Conservation (phyloP, 2,888 invertebrate genomes). For the Nowickia ferox region DNA sequence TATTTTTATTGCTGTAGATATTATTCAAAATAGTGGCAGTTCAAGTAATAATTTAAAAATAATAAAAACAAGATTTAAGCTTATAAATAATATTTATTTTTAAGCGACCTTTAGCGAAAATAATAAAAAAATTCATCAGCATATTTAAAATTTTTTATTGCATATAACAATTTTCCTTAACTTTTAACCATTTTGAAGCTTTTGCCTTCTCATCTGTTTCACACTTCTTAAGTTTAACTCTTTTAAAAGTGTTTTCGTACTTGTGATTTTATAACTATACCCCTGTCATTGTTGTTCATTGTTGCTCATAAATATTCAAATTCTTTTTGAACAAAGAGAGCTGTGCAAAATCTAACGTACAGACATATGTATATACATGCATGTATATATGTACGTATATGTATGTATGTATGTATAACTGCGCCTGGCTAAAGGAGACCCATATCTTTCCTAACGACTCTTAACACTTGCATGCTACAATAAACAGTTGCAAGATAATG, state of each 20-base stretch:
- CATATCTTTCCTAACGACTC: conserved; percentile 28
- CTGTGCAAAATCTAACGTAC: too few relatives aligned
- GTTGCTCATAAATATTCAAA: conserved; percentile 67
- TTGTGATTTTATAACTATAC: conserved; percentile 23
- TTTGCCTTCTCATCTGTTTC: conserved; percentile 6
- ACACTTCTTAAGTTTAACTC: background rate
- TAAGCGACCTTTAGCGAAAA: too few relatives aligned
- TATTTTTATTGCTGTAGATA: too few relatives aligned
- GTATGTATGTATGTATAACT: background rate
- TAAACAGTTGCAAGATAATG: conserved; percentile 35
- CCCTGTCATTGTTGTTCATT: conserved; percentile 40
- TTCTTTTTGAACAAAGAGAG: conserved; percentile 25
- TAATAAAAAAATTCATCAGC: too few relatives aligned
- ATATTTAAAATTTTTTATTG: too few relatives aligned
- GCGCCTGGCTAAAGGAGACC: background rate
- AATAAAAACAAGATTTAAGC: too few relatives aligned
- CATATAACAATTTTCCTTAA: background rate
- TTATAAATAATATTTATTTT: too few relatives aligned
- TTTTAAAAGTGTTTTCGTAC: background rate
- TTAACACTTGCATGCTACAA: conserved; percentile 57
- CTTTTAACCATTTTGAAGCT: background rate
- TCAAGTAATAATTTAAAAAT: too few relatives aligned
- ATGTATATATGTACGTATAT: background rate
- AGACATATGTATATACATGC: too few relatives aligned
- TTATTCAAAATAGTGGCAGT: too few relatives aligned